phyloP scores from a whole-genome alignment of 2,888 invertebrate species.

The Masnerella sp. region DNA sequence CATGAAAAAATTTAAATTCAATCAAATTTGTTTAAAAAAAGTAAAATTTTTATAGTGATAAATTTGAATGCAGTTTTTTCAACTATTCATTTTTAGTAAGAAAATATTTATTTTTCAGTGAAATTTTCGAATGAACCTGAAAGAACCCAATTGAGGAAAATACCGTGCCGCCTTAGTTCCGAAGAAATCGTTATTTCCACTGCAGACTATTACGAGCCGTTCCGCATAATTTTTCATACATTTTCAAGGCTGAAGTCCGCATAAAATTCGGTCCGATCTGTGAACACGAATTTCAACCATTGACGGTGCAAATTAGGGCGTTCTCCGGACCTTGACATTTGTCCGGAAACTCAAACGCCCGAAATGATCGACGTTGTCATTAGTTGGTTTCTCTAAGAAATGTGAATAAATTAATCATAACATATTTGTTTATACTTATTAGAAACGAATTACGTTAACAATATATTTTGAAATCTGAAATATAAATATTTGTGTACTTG shows the following conservation, averaged over 20 bases:
- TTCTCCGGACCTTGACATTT: slow-evolving; percentile 24
- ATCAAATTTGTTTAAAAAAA: too few relatives aligned
- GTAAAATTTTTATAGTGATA: too few relatives aligned
- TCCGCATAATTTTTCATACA: slow-evolving; percentile 45
- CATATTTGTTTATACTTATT: too few relatives aligned
- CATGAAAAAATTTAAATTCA: too few relatives aligned
- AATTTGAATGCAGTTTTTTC: not conserved
- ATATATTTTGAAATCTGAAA: too few relatives aligned
- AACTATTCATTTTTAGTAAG: not conserved
- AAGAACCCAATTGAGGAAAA: not conserved
- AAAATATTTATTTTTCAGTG: too few relatives aligned
- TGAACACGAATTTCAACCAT: slow-evolving; percentile 13
- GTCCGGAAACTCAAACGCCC: not conserved
- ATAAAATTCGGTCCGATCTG: slow-evolving; percentile 21
- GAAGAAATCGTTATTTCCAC: slow-evolving; percentile 20
- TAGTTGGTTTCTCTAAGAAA: too few relatives aligned
- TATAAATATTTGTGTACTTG: too few relatives aligned
- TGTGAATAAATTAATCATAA: too few relatives aligned
- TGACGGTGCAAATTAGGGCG: slow-evolving; percentile 8
- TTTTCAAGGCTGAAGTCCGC: slow-evolving; percentile 34
- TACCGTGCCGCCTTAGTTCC: slow-evolving; percentile 1
- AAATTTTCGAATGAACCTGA: slow-evolving; percentile 6
- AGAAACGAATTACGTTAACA: too few relatives aligned
- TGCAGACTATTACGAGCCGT: slow-evolving; percentile 28
- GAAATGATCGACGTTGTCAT: slow-evolving; percentile 11